Evolutionary conservation across 2,113 vertebrate genomes (phyloP).

Genomic region (Myotis lucifugus): DNA sequence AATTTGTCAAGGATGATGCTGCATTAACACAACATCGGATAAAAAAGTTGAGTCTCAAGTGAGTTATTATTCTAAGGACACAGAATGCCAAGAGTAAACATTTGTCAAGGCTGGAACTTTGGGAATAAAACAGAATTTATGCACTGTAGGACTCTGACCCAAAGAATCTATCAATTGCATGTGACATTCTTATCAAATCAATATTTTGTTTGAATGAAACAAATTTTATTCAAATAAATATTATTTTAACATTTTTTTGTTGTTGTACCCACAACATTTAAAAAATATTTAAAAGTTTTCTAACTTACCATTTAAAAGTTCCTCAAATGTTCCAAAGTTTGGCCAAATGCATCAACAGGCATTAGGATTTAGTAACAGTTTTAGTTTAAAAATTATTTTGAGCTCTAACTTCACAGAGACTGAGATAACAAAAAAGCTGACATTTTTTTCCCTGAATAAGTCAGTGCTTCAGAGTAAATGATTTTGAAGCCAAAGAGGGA

Average conservation of each 20-base stretch:
- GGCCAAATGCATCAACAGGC: not conserved
- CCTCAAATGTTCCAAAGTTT: slow-evolving; percentile 22
- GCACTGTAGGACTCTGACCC: not conserved
- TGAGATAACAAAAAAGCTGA: slow-evolving; percentile 36
- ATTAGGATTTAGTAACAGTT: slow-evolving; percentile 46
- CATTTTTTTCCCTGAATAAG: not conserved
- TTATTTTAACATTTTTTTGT: not conserved
- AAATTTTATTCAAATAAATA: slow-evolving; percentile 9
- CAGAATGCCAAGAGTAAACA: not conserved
- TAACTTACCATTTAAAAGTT: slow-evolving; percentile 23
- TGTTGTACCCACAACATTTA: not conserved
- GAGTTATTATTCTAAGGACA: slow-evolving; percentile 18
- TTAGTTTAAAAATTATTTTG: slow-evolving; percentile 61
- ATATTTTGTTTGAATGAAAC: slow-evolving; percentile 35
- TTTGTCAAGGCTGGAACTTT: slow-evolving; percentile 2
- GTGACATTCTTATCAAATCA: slow-evolving; percentile 24
- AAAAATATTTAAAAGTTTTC: not conserved
- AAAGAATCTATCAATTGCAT: not conserved
- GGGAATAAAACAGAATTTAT: slow-evolving; percentile 22
- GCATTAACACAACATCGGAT: slow-evolving; percentile 8
- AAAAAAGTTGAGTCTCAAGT: slow-evolving; percentile 34
- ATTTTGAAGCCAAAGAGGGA: slow-evolving; percentile 67
- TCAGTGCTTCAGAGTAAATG: slow-evolving; percentile 50
- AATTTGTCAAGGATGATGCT: not conserved
- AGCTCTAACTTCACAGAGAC: slow-evolving; percentile 13